phyloP scores from a whole-genome alignment of 2,888 invertebrate genomes.

The Drosophila siamana region DNA sequence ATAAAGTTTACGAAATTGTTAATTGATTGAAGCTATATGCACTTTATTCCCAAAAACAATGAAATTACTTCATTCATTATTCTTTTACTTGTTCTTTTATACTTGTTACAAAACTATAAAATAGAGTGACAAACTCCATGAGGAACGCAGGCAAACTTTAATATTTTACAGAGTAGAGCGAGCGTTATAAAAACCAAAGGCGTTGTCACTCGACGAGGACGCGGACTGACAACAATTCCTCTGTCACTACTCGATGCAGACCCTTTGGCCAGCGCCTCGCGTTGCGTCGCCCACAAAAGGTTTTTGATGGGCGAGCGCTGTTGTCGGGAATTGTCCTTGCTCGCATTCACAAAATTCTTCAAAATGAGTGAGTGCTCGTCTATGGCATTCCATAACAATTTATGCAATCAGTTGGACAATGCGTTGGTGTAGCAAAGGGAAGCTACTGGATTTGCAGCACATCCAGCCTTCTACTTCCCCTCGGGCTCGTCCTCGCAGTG shows the following conservation, averaged over 20 bases:
- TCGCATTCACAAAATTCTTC: slow-evolving; percentile 29
- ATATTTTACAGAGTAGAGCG: slow-evolving; percentile 18
- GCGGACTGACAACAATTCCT: slow-evolving; percentile 39
- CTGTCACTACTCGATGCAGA: neutral
- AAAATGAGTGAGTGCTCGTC: slow-evolving; percentile 37
- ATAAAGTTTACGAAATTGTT: too few relatives aligned
- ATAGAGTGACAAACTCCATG: too few relatives aligned
- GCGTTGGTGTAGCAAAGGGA: slow-evolving; percentile 36
- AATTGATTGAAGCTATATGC: too few relatives aligned
- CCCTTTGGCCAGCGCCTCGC: slow-evolving; percentile 1
- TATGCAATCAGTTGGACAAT: slow-evolving; percentile 77
- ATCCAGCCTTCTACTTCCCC: too few relatives aligned
- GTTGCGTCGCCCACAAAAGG: slow-evolving; percentile 6
- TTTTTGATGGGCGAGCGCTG: slow-evolving; percentile 32
- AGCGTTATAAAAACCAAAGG: slow-evolving; percentile 42
- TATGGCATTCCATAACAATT: slow-evolving; percentile 75
- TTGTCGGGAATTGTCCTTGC: slow-evolving; percentile 33
- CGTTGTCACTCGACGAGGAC: slow-evolving; percentile 20
- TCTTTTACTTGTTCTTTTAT: too few relatives aligned
- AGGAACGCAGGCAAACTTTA: neutral
- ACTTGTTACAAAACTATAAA: too few relatives aligned
- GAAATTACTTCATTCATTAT: too few relatives aligned
- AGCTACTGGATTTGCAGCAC: slow-evolving; percentile 38
- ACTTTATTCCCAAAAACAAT: too few relatives aligned
- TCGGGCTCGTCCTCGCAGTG: neutral